Evolutionary conservation across 2,113 vertebrate genomes (phyloP).

Genomic region (Corapipo altera): DNA sequence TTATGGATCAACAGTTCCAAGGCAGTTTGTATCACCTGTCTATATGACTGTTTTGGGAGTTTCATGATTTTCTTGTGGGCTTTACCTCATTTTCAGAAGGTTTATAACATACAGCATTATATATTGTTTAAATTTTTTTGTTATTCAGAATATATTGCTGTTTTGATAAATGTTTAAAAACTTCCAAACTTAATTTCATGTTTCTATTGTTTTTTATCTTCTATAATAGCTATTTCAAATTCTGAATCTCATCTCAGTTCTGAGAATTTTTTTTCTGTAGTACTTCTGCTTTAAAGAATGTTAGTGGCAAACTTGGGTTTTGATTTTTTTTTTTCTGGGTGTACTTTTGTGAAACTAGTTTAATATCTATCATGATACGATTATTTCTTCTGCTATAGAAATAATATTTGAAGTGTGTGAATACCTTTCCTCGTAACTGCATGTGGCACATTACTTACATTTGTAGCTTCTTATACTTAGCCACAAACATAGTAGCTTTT

Average conservation of each 20-base stretch:
- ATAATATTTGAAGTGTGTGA: background rate
- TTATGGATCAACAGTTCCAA: background rate
- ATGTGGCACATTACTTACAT: fast-evolving
- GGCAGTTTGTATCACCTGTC: background rate
- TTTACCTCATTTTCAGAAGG: background rate
- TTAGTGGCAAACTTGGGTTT: background rate
- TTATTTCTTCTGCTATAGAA: background rate
- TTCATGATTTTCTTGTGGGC: background rate
- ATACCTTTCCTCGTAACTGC: background rate
- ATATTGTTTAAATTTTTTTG: background rate
- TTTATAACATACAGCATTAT: background rate
- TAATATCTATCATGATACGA: background rate
- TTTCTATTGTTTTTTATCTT: background rate
- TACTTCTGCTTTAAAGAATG: background rate
- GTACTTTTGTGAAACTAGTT: background rate
- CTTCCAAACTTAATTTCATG: background rate
- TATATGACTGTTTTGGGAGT: background rate
- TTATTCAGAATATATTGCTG: background rate
- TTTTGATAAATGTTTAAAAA: background rate
- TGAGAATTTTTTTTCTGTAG: background rate
- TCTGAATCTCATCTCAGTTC: background rate
- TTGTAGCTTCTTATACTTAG: background rate
- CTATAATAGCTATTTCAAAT: background rate
- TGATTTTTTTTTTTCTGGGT: background rate
- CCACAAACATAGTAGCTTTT: background rate